Base-by-base conservation (phyloP, 2,888 invertebrate species). In the Scaptodrosophila latifasciaeformis region DNA sequence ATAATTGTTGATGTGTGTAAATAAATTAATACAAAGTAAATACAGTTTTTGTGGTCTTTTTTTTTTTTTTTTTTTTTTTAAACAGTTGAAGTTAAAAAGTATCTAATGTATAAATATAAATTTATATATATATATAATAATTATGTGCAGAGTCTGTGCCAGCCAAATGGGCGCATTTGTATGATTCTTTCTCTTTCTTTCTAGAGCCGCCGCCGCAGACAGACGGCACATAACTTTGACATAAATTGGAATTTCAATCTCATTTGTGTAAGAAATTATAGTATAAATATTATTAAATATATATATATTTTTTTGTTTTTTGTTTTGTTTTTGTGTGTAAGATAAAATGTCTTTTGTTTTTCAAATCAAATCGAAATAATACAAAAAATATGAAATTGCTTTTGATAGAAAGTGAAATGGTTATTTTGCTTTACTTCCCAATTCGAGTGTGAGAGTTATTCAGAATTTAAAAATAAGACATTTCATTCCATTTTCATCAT, bases 21-120 rank as follows among this genome's bases (percentile, higher is more conserved):
- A 72, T 72, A 72, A 70, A 72, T 76, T 72, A 72, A 77, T 72
- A 72, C 70, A 74, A 77, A 63, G 76, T 74, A 74, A 72, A 72
- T 72, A 72, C 77, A 68, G 49, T 65, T 70, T 59, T 71, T 72
- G 74, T 74, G 76, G 76, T 70, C 72, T 56, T 69, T 59, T n/a
- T n/a, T n/a, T n/a, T n/a, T n/a, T n/a, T n/a, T n/a, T n/a, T n/a
- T n/a, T n/a, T n/a, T n/a, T n/a, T n/a, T n/a, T n/a, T n/a, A n/a
- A n/a, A n/a, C n/a, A n/a, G n/a, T n/a, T n/a, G n/a, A n/a, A n/a
- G n/a, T n/a, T n/a, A n/a, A n/a, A n/a, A n/a, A n/a, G n/a, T n/a
- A n/a, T n/a, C n/a, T n/a, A n/a, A n/a, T n/a, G n/a, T n/a, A n/a
- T n/a, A 51, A 56, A 52, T 50, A 60, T 19, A 31, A 66, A 61